phyloP scores from a whole-genome alignment of 2,113 vertebrate species.

The Lycocorax pyrrhopterus region DNA sequence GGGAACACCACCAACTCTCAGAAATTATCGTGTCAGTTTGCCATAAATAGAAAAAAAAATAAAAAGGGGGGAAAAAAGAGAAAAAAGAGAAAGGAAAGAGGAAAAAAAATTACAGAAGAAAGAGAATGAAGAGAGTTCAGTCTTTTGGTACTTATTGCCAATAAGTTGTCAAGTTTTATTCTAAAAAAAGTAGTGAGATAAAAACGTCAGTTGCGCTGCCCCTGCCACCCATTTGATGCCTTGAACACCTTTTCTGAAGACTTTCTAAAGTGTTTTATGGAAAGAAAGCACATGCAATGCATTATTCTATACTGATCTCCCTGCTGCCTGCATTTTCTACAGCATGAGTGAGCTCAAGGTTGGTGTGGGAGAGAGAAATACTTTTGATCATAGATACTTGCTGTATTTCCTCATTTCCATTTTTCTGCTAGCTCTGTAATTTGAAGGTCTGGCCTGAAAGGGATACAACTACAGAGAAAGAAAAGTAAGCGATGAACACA shows the following conservation, averaged over 20 bases:
- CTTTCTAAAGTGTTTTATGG: background rate
- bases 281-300: background rate
- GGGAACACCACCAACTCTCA: constrained; percentile 68
- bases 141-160: background rate
- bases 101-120: background rate
- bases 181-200: background rate
- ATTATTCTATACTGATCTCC: background rate
- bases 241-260: background rate
- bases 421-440: background rate
- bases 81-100: background rate
- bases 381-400: background rate
- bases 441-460: background rate
- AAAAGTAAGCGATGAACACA: background rate
- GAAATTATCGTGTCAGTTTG: constrained; percentile 65
- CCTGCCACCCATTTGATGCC: background rate
- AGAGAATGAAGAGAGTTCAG: background rate
- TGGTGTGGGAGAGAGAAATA: background rate
- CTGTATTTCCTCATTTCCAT: background rate
- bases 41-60: constrained; percentile 54
- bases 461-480: background rate
- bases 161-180: background rate
- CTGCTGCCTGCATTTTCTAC: background rate
- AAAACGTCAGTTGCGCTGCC: background rate
- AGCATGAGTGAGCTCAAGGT: background rate
- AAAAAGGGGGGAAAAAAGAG: accelerated